These are phyloP conservation scores for Nyctalus aviator DNA, from an alignment of 2,797 vertebrate species.

Conservation along the genomic window DNA sequence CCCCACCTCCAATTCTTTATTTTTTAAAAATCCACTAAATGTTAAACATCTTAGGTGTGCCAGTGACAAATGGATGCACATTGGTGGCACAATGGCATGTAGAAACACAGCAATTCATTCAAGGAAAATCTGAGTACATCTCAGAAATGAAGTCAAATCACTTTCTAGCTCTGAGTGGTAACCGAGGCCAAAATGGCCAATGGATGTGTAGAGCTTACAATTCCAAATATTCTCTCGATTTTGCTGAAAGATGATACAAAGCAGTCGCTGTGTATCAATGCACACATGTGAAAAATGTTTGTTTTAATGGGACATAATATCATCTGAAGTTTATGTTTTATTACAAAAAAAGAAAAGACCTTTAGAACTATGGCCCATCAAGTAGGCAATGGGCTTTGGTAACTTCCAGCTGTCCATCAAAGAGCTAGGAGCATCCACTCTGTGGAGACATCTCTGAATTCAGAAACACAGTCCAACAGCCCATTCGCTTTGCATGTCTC, in stretches of 20 bases:
- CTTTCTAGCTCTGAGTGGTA: not conserved
- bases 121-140: not conserved
- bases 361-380: not conserved
- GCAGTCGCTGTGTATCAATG: not conserved
- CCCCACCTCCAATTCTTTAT: not conserved
- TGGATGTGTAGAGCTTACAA: constrained; percentile 8
- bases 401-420: not conserved
- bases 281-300: not conserved
- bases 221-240: not conserved
- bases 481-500: not conserved
- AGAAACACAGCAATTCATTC: not conserved
- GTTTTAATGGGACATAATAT: not conserved
- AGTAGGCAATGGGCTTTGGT: not conserved
- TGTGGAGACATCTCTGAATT: not conserved
- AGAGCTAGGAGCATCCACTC: not conserved
- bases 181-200: not conserved
- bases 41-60: constrained; percentile 44
- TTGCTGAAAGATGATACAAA: constrained; percentile 58
- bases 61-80: constrained; percentile 55
- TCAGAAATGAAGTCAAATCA: constrained; percentile 42
- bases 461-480: rapidly evolving
- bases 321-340: not conserved
- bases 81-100: not conserved
- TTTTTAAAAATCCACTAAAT: not conserved
- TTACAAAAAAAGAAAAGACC: not conserved